Percentiles rank a stretch among this genome's conserved stretches.
These are phyloP conservation scores for Eupithecia pulchellata DNA, from an alignment of 2,888 invertebrate species.

Conservation along the genomic window DNA sequence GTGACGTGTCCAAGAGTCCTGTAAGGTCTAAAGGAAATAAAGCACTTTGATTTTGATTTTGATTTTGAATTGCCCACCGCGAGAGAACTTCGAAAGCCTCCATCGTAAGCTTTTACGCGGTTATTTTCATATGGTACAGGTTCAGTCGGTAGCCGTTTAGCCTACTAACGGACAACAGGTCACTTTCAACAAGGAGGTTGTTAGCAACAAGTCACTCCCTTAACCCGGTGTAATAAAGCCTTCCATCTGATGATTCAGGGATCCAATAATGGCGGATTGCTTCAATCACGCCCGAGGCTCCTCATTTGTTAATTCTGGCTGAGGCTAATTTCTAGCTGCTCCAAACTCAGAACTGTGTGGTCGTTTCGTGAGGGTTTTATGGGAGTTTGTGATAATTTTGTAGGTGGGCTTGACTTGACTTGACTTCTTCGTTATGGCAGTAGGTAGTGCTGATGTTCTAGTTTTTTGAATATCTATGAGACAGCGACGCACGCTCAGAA, in stretches of 20 bases:
- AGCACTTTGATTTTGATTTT: too few species aligned
- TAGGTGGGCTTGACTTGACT: too few species aligned
- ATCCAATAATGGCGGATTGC: slow-evolving; percentile 5
- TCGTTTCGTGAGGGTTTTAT: not conserved
- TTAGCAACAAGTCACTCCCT: not conserved
- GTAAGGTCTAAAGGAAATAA: too few species aligned
- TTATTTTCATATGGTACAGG: not conserved
- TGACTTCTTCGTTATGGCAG: too few species aligned
- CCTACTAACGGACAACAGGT: not conserved
- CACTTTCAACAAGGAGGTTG: not conserved
- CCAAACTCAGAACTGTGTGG: not conserved
- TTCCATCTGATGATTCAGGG: slow-evolving; percentile 7
- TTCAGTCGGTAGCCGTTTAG: not conserved
- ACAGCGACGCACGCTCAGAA: not conserved
- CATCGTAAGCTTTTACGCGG: not conserved
- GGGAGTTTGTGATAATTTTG: not conserved
- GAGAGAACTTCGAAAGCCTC: too few species aligned
- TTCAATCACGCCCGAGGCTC: not conserved
- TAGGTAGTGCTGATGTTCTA: not conserved
- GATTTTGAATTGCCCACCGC: not conserved
- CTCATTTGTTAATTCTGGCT: slow-evolving; percentile 4
- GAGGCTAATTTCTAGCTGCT: not conserved
- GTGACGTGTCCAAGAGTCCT: too few species aligned
- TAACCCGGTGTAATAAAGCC: slow-evolving; percentile 2
- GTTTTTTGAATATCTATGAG: not conserved